A percentile compares a stretch with the other conserved stretches of the same genome.
Conservation (phyloP, 53 echinoderm and acorn worm genomes). For the Astropecten irregularis region DNA sequence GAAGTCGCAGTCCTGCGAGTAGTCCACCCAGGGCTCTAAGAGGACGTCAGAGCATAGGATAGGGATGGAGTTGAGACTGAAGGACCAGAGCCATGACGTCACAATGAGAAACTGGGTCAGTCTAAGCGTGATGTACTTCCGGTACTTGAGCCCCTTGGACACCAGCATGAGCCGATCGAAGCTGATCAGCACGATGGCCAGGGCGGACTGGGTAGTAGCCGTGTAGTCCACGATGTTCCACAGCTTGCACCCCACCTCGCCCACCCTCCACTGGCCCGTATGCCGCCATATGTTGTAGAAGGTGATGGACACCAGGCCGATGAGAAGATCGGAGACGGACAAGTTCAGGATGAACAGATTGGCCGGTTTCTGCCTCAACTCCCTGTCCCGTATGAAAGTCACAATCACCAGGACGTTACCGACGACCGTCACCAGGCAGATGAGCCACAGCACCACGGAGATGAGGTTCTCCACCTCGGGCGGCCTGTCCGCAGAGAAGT, state of each 20-base stretch:
- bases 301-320: slow-evolving; percentile 49
- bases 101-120: slow-evolving; percentile 27
- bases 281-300: slow-evolving; percentile 54
- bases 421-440: slow-evolving; percentile 43
- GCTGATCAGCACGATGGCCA: slow-evolving; percentile 55
- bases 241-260: slow-evolving; percentile 56
- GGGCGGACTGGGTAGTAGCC: slow-evolving; percentile 37
- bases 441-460: slow-evolving; percentile 36
- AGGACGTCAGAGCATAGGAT: slow-evolving; percentile 36
- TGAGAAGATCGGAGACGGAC: slow-evolving; percentile 45
- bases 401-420: slow-evolving; percentile 47
- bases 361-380: slow-evolving; percentile 50
- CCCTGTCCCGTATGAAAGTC: slow-evolving; percentile 25
- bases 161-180: slow-evolving; percentile 63
- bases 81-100: slow-evolving; percentile 34
- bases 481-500: neutral
- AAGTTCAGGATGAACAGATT: slow-evolving; percentile 60
- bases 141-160: slow-evolving; percentile 42
- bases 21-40: slow-evolving; percentile 31
- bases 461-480: slow-evolving; percentile 40
- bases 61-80: slow-evolving; percentile 51
- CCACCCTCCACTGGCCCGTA: slow-evolving; percentile 27
- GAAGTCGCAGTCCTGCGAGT: slow-evolving; percentile 31
- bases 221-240: slow-evolving; percentile 60
- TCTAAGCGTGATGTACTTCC: slow-evolving; percentile 36